Percentiles rank a stretch among this genome's conserved stretches.
phyloP scores from a whole-genome alignment of 2,113 vertebrate genomes.

The Pachypanchax playfairii region DNA sequence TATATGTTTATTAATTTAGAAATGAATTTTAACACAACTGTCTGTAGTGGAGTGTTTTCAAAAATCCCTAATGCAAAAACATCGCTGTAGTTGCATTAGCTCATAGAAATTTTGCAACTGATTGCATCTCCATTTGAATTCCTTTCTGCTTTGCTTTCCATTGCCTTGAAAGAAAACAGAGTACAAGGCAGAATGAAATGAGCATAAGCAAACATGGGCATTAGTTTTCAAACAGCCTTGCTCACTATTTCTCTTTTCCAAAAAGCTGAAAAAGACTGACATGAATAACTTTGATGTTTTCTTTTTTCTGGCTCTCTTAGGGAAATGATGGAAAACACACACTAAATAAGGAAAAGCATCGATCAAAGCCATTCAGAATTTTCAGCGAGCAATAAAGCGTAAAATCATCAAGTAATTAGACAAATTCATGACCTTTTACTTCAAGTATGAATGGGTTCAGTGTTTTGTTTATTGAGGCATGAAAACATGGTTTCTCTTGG shows the following conservation, averaged over 20 bases:
- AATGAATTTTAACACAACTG: slow-evolving; percentile 10
- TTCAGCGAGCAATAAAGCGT: slow-evolving; percentile 25
- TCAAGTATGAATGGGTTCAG: slow-evolving; percentile 40
- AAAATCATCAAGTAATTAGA: slow-evolving; percentile 53
- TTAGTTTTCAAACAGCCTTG: slow-evolving; percentile 63
- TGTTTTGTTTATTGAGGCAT: slow-evolving; percentile 48
- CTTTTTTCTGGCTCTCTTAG: slow-evolving; percentile 26
- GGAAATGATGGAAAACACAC: slow-evolving; percentile 37
- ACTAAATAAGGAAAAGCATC: slow-evolving; percentile 38
- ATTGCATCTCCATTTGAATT: slow-evolving; percentile 62
- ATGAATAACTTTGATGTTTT: slow-evolving; percentile 64
- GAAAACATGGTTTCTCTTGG: slow-evolving; percentile 44
- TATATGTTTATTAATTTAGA: slow-evolving; percentile 14
- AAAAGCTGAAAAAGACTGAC: slow-evolving; percentile 57
- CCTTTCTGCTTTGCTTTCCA: slow-evolving; percentile 42
- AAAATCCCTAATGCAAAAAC: slow-evolving; percentile 43
- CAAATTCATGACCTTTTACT: slow-evolving; percentile 48
- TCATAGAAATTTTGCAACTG: slow-evolving; percentile 35
- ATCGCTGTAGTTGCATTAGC: slow-evolving; percentile 28
- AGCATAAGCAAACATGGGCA: slow-evolving; percentile 65
- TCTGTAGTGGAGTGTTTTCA: slow-evolving; percentile 3
- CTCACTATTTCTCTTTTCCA: slow-evolving; percentile 39
- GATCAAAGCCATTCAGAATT: slow-evolving; percentile 55
- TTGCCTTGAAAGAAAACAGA: slow-evolving; percentile 59
- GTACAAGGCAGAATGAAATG: slow-evolving; percentile 50